Evolutionary conservation across 2,888 invertebrate species (phyloP).

Genomic region (Cataglyphis cursor): DNA sequence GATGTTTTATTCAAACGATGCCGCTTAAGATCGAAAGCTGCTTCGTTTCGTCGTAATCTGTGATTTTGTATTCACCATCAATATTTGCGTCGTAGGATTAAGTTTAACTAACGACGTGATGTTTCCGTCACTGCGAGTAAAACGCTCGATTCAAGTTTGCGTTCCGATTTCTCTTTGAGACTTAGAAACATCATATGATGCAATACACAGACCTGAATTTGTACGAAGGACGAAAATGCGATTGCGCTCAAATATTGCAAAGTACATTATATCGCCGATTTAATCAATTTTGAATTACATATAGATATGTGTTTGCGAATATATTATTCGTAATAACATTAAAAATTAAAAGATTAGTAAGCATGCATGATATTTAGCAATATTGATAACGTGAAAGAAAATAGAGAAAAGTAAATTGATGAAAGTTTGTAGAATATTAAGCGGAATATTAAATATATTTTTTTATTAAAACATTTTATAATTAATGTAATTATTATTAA

Average conservation of each 20-base stretch:
- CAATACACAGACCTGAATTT: slow-evolving; percentile 37
- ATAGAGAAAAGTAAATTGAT: neutral
- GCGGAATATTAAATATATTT: neutral
- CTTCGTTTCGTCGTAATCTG: slow-evolving; percentile 11
- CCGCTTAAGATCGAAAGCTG: slow-evolving; percentile 47
- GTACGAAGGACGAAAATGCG: slow-evolving; percentile 12
- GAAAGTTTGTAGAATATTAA: slow-evolving; percentile 10
- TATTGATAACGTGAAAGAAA: slow-evolving; percentile 1
- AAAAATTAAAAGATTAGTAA: slow-evolving; percentile 2
- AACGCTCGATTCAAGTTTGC: slow-evolving; percentile 28
- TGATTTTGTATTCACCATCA: slow-evolving; percentile 50
- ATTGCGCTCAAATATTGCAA: neutral
- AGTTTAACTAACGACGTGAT: slow-evolving; percentile 66
- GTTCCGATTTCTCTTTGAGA: slow-evolving; percentile 72
- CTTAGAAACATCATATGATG: slow-evolving; percentile 28
- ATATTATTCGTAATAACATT: neutral
- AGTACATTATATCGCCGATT: neutral
- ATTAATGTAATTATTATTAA: neutral
- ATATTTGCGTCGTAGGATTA: slow-evolving; percentile 68
- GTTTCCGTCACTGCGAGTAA: slow-evolving; percentile 49
- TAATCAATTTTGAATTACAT: slow-evolving; percentile 14
- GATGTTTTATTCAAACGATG: slow-evolving; percentile 55
- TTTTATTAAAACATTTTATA: neutral
- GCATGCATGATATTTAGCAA: neutral
- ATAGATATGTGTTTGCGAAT: neutral